Percentiles rank a stretch among this genome's conserved stretches.
These are phyloP conservation scores for Haemorhous mexicanus DNA, from an alignment of 2,113 vertebrate genomes.

Conservation along the genomic window DNA sequence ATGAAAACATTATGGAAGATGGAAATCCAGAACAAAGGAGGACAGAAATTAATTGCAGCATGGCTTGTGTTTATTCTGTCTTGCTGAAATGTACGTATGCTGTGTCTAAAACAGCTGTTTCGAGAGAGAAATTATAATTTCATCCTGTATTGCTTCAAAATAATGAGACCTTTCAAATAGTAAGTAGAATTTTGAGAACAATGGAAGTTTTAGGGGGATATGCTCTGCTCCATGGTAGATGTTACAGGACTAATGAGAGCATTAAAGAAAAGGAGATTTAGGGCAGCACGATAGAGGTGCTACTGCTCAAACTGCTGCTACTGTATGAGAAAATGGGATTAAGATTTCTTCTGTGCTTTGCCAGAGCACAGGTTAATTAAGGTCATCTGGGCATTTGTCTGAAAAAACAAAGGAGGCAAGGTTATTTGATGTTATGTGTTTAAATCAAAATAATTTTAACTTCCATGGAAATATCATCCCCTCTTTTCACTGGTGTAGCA, in stretches of 20 bases:
- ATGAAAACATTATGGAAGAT: neutral
- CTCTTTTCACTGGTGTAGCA: neutral
- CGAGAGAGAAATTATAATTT: neutral
- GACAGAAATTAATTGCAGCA: neutral
- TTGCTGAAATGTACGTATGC: neutral
- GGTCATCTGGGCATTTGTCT: slow-evolving; percentile 7
- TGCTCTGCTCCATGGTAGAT: neutral
- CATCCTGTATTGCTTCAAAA: neutral
- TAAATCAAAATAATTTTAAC: neutral
- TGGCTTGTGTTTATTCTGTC: neutral
- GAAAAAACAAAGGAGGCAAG: neutral
- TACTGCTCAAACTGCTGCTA: slow-evolving; percentile 5
- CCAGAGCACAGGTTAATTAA: slow-evolving; percentile 25
- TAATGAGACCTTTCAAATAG: slow-evolving; percentile 10
- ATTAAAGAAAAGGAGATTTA: slow-evolving; percentile 56
- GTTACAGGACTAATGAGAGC: slow-evolving; percentile 47
- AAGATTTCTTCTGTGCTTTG: slow-evolving; percentile 46
- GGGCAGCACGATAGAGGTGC: slow-evolving; percentile 6
- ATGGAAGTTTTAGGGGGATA: neutral
- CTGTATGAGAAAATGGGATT: slow-evolving; percentile 57
- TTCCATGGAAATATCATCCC: neutral
- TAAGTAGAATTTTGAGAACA: neutral
- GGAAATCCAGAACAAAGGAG: neutral
- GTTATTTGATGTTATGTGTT: neutral
- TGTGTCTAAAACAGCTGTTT: neutral